These are phyloP conservation scores for Neuroterus valhalla DNA, from an alignment of 1,140 invertebrate species.

Conservation along the genomic window DNA sequence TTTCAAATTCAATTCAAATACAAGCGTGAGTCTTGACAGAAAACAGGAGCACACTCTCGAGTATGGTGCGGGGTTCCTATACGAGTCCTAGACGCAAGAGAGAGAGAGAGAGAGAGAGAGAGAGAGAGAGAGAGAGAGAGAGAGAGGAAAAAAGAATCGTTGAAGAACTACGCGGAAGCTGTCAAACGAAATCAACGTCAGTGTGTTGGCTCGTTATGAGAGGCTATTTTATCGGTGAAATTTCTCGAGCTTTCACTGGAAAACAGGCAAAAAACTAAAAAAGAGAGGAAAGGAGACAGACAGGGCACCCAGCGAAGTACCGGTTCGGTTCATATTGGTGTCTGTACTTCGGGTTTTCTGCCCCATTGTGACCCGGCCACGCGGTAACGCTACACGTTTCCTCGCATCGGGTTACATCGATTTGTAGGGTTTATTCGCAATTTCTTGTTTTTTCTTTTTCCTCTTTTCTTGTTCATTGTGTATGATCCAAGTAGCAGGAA, in stretches of 20 bases:
- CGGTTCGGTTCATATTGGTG: constrained; percentile 56
- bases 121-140: constrained; percentile 39
- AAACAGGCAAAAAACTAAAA: constrained; percentile 44
- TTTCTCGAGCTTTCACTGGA: constrained; percentile 50
- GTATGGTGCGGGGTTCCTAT: neutral
- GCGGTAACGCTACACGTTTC: constrained; percentile 53
- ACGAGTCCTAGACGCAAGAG: neutral
- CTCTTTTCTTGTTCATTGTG: no score
- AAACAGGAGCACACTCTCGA: neutral
- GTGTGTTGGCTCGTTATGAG: constrained; percentile 45
- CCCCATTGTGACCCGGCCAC: constrained; percentile 45
- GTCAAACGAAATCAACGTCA: constrained; percentile 51
- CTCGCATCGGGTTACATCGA: constrained; percentile 48
- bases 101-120: constrained; percentile 41
- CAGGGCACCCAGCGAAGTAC: constrained; percentile 33
- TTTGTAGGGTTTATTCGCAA: constrained; percentile 29
- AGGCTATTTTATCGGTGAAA: constrained; percentile 47
- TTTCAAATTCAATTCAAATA: constrained; percentile 18
- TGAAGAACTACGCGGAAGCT: constrained; percentile 51
- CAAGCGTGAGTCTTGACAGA: neutral
- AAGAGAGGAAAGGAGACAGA: constrained; percentile 26
- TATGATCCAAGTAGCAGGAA: no score
- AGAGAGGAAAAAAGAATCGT: constrained; percentile 45
- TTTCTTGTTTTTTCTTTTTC: constrained; percentile 4
- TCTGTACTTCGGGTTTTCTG: constrained; percentile 49